phyloP scores from a whole-genome alignment of 2,888 invertebrate genomes.

The Suillia variegata region DNA sequence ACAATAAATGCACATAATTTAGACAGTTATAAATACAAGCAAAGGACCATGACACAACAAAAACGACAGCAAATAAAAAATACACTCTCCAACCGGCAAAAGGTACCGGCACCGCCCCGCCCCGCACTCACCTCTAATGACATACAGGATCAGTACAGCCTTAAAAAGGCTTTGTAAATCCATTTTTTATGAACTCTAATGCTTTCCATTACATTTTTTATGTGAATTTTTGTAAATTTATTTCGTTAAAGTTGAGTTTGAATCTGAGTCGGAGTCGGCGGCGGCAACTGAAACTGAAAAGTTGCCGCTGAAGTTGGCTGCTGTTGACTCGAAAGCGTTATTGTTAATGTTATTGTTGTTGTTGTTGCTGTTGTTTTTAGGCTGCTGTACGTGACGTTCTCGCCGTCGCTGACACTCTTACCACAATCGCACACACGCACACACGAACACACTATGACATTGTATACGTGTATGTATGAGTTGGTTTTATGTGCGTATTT shows the following conservation, averaged over 20 bases:
- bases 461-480: slow-evolving; percentile 25
- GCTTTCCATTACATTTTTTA: slow-evolving; percentile 62
- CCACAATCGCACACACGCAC: background rate
- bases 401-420: slow-evolving; percentile 6
- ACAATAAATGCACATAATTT: too few relatives aligned
- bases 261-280: too few relatives aligned
- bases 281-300: too few relatives aligned
- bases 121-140: slow-evolving; percentile 59
- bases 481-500: slow-evolving; percentile 14
- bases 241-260: slow-evolving; percentile 6
- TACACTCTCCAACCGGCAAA: too few relatives aligned
- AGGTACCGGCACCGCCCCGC: too few relatives aligned
- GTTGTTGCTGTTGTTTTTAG: slow-evolving; percentile 15
- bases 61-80: too few relatives aligned
- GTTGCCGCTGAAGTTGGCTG: too few relatives aligned
- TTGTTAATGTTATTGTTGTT: slow-evolving; percentile 5
- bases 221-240: slow-evolving; percentile 26
- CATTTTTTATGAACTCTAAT: slow-evolving; percentile 61
- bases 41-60: too few relatives aligned
- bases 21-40: too few relatives aligned
- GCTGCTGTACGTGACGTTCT: slow-evolving; percentile 13
- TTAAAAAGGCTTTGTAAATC: slow-evolving; percentile 62
- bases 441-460: slow-evolving; percentile 27
- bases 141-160: slow-evolving; percentile 61
- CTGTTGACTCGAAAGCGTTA: too few relatives aligned